A percentile compares a stretch with the other conserved stretches of the same genome.
These are phyloP conservation scores for Terebella lapidaria DNA, from an alignment of 2,888 invertebrate genomes.

Conservation along the genomic window DNA sequence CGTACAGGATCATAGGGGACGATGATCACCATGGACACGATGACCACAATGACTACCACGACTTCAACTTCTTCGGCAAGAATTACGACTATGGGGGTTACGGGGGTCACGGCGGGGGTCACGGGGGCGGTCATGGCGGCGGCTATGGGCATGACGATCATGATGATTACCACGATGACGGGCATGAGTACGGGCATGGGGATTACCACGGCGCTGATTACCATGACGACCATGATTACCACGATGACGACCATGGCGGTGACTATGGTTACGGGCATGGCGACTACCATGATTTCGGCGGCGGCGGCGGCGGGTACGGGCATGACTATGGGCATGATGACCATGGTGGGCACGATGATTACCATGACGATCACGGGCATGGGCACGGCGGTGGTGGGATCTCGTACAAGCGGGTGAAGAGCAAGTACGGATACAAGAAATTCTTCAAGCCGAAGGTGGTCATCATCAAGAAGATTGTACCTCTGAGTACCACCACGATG, in stretches of 20 bases:
- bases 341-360: neutral
- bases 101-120: neutral
- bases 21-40: no score
- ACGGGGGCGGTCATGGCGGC: neutral
- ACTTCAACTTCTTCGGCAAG: neutral
- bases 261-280: neutral
- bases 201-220: neutral
- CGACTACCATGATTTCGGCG: neutral
- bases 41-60: neutral
- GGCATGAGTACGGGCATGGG: neutral
- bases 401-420: neutral
- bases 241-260: neutral
- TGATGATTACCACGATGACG: neutral
- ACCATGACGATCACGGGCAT: neutral
- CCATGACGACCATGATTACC: neutral
- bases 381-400: neutral
- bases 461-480: neutral
- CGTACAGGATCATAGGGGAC: neutral
- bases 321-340: no score
- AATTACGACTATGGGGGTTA: no score
- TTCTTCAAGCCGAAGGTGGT: neutral
- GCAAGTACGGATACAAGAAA: neutral
- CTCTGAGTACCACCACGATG: conserved; percentile 1
- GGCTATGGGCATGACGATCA: neutral
- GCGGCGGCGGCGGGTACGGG: neutral